A percentile compares a stretch with the other conserved stretches of the same genome.
These are phyloP conservation scores for Gari tellinella DNA, from an alignment of 2,888 invertebrate species.

Conservation along the genomic window DNA sequence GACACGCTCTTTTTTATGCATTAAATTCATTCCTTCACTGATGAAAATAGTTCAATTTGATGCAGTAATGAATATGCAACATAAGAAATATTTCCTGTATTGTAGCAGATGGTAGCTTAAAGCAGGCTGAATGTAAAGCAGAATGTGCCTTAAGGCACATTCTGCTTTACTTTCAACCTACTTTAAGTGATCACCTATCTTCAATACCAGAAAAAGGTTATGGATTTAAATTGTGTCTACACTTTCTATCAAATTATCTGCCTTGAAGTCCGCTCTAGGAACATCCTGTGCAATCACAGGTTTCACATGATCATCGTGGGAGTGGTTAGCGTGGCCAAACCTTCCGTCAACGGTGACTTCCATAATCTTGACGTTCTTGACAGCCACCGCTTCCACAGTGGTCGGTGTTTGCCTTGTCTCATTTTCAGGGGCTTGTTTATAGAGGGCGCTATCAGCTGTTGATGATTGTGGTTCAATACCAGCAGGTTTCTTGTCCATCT, in stretches of 20 bases:
- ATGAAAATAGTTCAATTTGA: no score
- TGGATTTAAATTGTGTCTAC: constrained; percentile 15
- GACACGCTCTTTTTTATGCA: no score
- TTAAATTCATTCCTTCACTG: no score
- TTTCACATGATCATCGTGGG: constrained; percentile 36
- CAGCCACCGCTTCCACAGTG: neutral
- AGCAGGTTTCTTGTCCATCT: neutral
- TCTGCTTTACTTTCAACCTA: no score
- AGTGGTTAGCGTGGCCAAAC: constrained; percentile 55
- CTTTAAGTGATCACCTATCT: no score
- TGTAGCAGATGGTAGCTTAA: no score
- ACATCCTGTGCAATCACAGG: constrained; percentile 22
- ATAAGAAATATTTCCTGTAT: no score
- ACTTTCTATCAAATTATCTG: constrained; percentile 50
- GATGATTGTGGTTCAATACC: neutral
- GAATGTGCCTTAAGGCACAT: no score
- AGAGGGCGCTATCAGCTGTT: neutral
- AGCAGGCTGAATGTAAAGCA: no score
- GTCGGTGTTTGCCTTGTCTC: neutral
- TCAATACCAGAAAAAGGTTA: neutral
- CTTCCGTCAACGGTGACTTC: constrained; percentile 64
- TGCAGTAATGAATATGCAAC: no score
- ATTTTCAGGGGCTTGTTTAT: constrained; percentile 4
- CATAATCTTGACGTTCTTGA: constrained; percentile 46
- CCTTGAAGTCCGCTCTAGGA: constrained; percentile 26